Percentiles rank a stretch among this genome's conserved stretches.
Evolutionary conservation across 2,113 vertebrate genomes (phyloP).

Genomic region (Bubo blakistoni): DNA sequence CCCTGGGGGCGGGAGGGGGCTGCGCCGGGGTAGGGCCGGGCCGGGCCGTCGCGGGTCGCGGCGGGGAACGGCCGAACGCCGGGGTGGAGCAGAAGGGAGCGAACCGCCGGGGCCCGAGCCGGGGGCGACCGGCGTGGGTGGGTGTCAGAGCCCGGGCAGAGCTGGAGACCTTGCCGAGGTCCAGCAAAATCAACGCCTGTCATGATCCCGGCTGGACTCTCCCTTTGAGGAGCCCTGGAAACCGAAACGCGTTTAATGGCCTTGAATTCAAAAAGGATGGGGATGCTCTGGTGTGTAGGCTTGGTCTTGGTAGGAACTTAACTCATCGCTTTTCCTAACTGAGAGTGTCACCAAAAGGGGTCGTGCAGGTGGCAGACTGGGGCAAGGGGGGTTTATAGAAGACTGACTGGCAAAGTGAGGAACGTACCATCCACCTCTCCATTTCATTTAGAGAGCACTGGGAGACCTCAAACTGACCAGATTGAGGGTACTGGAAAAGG

Average conservation of each 20-base stretch:
- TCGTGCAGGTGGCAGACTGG: background rate
- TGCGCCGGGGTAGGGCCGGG: background rate
- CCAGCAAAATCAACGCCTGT: background rate
- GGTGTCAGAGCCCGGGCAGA: too few relatives aligned
- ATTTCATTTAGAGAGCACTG: background rate
- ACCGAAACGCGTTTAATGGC: too few relatives aligned
- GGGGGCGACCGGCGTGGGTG: rapidly evolving
- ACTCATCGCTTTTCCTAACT: background rate
- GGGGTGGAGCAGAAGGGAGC: background rate
- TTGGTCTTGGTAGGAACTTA: background rate
- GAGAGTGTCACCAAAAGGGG: background rate
- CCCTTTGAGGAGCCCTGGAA: background rate
- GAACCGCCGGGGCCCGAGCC: rapidly evolving
- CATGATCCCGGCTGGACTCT: too few relatives aligned
- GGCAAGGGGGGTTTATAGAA: background rate
- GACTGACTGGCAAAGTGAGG: background rate
- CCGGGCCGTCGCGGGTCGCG: background rate
- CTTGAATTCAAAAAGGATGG: background rate
- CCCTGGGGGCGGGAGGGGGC: background rate
- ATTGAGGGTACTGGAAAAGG: background rate
- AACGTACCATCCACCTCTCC: background rate
- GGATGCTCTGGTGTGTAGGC: too few relatives aligned
- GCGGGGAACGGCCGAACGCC: background rate
- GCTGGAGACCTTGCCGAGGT: too few relatives aligned
- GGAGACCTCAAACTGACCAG: background rate